A percentile compares a stretch with the other conserved stretches of the same genome.
Conservation (phyloP, 2,888 invertebrate genomes). For the Scaptomyza reducta region DNA sequence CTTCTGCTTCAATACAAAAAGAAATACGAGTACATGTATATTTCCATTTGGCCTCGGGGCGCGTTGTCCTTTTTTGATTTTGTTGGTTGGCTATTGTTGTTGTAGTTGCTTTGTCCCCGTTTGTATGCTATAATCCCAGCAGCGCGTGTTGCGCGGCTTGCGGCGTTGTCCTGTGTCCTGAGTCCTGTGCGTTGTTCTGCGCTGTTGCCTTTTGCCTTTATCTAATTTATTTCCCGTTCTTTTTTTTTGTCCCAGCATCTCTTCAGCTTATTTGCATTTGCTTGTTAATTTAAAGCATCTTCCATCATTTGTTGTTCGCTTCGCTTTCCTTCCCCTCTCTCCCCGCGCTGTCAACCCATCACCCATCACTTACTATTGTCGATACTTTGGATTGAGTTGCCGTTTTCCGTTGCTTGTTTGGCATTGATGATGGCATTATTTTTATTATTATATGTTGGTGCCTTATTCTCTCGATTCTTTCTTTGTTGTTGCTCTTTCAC, state of each 20-base stretch:
- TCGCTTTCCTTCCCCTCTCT: background rate
- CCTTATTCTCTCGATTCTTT: conserved; percentile 43
- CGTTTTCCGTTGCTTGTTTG: conserved; percentile 64
- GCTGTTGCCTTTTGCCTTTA: conserved; percentile 67
- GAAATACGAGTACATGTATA: conserved; percentile 51
- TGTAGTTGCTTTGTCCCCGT: conserved; percentile 47
- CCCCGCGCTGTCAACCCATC: background rate
- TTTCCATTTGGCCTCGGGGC: conserved; percentile 48
- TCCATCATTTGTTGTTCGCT: conserved; percentile 70
- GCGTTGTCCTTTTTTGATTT: conserved; percentile 49
- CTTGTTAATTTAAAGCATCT: conserved; percentile 79
- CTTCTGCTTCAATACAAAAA: conserved; percentile 63
- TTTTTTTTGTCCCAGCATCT: conserved; percentile 26
- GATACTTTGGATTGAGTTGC: conserved; percentile 57
- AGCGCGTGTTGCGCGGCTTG: conserved; percentile 67
- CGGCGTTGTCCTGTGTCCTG: conserved; percentile 60
- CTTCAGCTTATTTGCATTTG: conserved; percentile 77
- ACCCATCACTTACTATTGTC: conserved; percentile 54
- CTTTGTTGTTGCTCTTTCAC: conserved; percentile 14
- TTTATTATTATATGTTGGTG: conserved; percentile 70
- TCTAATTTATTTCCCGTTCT: conserved; percentile 73
- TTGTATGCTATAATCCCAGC: conserved; percentile 59
- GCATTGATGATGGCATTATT: conserved; percentile 75
- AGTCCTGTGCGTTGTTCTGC: conserved; percentile 48
- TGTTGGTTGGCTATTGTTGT: conserved; percentile 23